phyloP scores from a whole-genome alignment of 2,888 invertebrate genomes.

The Agriopis marginaria region DNA sequence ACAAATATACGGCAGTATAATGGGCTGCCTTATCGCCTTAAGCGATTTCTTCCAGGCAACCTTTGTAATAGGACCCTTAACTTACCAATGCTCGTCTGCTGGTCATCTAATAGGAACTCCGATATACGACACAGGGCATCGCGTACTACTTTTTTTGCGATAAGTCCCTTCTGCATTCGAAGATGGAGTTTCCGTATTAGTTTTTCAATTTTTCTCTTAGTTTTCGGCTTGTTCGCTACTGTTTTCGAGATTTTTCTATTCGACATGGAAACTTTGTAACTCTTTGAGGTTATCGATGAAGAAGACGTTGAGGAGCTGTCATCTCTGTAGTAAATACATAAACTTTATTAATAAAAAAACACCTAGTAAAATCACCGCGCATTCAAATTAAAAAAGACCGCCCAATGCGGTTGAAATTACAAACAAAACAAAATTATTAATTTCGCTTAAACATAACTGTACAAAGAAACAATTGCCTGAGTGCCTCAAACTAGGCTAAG shows the following conservation, averaged over 20 bases:
- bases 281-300: background rate
- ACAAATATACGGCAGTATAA: too few relatives aligned
- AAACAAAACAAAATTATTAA: too few relatives aligned
- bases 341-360: too few relatives aligned
- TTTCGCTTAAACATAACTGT: too few relatives aligned
- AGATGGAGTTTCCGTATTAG: background rate
- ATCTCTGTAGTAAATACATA: background rate
- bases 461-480: too few relatives aligned
- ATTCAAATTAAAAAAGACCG: too few relatives aligned
- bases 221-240: background rate
- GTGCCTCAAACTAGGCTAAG: too few relatives aligned
- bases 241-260: background rate
- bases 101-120: background rate
- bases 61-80: background rate
- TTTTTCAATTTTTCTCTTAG: background rate
- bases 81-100: conserved; percentile 4
- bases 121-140: background rate
- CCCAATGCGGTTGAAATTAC: too few relatives aligned
- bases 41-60: too few relatives aligned
- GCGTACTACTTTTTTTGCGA: background rate
- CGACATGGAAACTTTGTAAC: too few relatives aligned
- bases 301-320: background rate
- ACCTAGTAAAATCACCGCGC: too few relatives aligned
- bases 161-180: background rate
- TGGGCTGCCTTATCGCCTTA: too few relatives aligned